These are phyloP conservation scores for Paramormyrops kingsleyae DNA, from an alignment of 2,113 vertebrate genomes.

Conservation along the genomic window DNA sequence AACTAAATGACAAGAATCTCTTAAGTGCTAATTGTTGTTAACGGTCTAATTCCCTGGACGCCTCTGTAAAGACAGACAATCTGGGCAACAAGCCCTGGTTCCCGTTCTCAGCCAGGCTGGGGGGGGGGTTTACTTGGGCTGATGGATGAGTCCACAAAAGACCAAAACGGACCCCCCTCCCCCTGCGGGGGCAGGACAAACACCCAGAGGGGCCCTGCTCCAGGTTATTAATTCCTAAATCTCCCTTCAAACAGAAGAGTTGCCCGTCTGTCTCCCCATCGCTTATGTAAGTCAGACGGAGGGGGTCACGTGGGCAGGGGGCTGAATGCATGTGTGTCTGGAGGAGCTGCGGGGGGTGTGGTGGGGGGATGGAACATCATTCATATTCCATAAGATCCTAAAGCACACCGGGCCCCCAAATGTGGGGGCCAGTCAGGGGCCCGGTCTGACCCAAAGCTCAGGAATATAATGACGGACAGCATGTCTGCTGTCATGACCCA, in stretches of 20 bases:
- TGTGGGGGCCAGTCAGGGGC: not conserved
- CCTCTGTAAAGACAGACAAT: not conserved
- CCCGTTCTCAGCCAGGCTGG: not conserved
- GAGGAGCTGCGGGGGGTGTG: not conserved
- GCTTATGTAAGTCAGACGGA: not conserved
- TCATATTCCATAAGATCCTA: not conserved
- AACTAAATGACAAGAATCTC: not conserved
- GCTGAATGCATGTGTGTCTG: not conserved
- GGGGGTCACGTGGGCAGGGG: not conserved
- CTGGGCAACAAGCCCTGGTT: not conserved
- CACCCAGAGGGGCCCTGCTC: not conserved
- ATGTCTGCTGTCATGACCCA: not conserved
- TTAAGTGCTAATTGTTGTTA: not conserved
- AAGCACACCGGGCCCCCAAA: not conserved
- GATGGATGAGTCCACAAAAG: slow-evolving; percentile 4
- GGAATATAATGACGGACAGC: not conserved
- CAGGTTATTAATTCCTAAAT: not conserved
- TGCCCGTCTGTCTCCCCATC: not conserved
- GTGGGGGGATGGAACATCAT: not conserved
- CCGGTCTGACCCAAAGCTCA: not conserved
- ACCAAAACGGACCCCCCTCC: not conserved
- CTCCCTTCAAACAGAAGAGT: slow-evolving; percentile 16
- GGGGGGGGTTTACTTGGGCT: not conserved
- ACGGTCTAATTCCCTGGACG: not conserved
- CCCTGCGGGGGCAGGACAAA: not conserved